These are phyloP conservation scores for Pantherophis guttatus DNA, from an alignment of 2,113 vertebrate species.

Conservation along the genomic window DNA sequence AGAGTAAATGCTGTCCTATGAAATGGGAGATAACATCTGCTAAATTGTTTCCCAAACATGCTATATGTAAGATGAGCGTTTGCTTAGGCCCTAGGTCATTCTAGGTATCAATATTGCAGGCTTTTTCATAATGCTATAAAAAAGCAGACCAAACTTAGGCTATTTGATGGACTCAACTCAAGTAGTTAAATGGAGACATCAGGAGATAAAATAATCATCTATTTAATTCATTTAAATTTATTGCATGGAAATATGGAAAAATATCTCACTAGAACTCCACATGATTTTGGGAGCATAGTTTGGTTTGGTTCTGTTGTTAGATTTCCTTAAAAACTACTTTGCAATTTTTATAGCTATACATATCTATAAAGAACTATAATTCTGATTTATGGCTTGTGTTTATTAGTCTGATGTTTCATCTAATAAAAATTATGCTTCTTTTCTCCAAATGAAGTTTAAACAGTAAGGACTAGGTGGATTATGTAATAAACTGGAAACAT, in stretches of 20 bases:
- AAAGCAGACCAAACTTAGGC: background rate
- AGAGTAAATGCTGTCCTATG: background rate
- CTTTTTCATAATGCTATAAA: background rate
- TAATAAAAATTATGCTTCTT: background rate
- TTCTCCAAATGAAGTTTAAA: background rate
- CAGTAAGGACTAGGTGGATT: background rate
- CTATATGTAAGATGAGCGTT: background rate
- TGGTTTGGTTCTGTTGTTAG: background rate
- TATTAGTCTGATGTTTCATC: background rate
- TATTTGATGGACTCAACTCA: background rate
- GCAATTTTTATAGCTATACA: background rate
- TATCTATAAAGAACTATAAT: background rate
- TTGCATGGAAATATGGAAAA: background rate
- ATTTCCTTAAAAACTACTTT: background rate
- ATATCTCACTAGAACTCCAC: background rate
- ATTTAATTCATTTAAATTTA: background rate
- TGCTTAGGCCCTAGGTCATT: background rate
- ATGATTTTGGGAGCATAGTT: background rate
- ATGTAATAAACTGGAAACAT: background rate
- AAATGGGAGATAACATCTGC: background rate
- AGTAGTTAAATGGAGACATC: background rate
- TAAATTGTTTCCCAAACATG: background rate
- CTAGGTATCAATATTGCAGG: background rate
- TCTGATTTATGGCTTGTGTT: background rate
- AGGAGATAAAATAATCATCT: background rate